Conservation (phyloP, 2,888 invertebrate genomes). For the Biston betularia region DNA sequence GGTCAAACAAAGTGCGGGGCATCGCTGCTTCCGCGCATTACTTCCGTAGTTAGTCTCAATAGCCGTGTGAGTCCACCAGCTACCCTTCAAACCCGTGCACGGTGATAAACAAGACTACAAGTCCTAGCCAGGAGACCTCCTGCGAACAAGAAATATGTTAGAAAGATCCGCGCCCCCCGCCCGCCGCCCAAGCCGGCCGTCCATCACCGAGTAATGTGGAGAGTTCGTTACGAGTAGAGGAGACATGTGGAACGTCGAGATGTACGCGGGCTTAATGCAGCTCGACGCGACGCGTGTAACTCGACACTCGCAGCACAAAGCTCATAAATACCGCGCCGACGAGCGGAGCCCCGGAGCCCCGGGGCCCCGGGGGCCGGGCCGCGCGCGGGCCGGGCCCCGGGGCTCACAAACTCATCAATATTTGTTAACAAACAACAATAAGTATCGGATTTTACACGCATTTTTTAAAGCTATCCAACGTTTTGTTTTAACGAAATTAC, state of each 20-base stretch:
- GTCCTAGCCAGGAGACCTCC: too few relatives aligned
- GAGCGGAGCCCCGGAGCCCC: not conserved
- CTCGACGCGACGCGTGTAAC: not conserved
- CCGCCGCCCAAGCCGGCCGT: too few relatives aligned
- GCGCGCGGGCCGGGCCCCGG: slow-evolving; percentile 7
- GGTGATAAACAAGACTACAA: too few relatives aligned
- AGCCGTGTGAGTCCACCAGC: too few relatives aligned
- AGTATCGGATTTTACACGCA: slow-evolving; percentile 14
- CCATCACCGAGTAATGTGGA: not conserved
- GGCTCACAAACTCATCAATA: slow-evolving; percentile 9
- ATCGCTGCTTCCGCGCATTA: too few relatives aligned
- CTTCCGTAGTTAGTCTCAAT: too few relatives aligned
- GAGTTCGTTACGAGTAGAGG: not conserved
- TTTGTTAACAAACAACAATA: slow-evolving; percentile 9
- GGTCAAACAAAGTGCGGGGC: too few relatives aligned
- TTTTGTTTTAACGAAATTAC: not conserved
- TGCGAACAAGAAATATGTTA: too few relatives aligned
- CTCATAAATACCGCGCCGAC: slow-evolving; percentile 1
- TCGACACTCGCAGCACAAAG: not conserved
- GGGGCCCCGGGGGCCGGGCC: not conserved
- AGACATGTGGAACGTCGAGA: not conserved
- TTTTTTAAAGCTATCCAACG: not conserved
- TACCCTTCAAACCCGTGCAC: too few relatives aligned
- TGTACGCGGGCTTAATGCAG: not conserved
- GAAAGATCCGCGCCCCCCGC: too few relatives aligned